phyloP scores from a whole-genome alignment of 2,888 invertebrate species.

The Sinohyriopsis cumingii region DNA sequence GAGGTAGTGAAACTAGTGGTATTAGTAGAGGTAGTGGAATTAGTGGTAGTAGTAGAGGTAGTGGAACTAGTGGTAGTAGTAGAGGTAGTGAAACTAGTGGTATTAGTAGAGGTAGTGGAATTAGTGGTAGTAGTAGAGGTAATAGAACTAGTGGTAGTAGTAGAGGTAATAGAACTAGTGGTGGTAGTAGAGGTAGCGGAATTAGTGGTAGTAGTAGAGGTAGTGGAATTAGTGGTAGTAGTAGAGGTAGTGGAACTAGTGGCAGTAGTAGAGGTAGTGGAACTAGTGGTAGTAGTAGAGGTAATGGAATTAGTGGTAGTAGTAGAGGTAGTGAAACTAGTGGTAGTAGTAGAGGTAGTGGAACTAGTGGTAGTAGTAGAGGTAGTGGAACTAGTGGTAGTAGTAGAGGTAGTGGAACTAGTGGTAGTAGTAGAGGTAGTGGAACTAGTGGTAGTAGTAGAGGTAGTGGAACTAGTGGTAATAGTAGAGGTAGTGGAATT shows the following conservation, averaged over 20 bases:
- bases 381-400: slow-evolving; percentile 1
- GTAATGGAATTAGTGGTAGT: background rate
- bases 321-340: background rate
- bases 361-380: slow-evolving; percentile 10
- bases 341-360: background rate
- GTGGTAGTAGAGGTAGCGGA: background rate
- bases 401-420: slow-evolving; percentile 4
- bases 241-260: background rate
- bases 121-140: slow-evolving; percentile 6
- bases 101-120: slow-evolving; percentile 3
- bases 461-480: too few relatives aligned
- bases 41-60: slow-evolving; percentile 12
- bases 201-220: too few relatives aligned
- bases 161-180: slow-evolving; percentile 3
- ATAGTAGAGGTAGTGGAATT: too few relatives aligned
- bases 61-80: slow-evolving; percentile 1
- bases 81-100: slow-evolving; percentile 2
- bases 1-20: slow-evolving; percentile 6
- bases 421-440: slow-evolving; percentile 1
- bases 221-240: background rate
- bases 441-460: too few relatives aligned
- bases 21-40: slow-evolving; percentile 7
- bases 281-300: too few relatives aligned
- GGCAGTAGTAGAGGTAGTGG: too few relatives aligned
- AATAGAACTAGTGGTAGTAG: slow-evolving; percentile 9